phyloP scores from a whole-genome alignment of 2,113 vertebrate genomes.

The Macaca mulatta region DNA sequence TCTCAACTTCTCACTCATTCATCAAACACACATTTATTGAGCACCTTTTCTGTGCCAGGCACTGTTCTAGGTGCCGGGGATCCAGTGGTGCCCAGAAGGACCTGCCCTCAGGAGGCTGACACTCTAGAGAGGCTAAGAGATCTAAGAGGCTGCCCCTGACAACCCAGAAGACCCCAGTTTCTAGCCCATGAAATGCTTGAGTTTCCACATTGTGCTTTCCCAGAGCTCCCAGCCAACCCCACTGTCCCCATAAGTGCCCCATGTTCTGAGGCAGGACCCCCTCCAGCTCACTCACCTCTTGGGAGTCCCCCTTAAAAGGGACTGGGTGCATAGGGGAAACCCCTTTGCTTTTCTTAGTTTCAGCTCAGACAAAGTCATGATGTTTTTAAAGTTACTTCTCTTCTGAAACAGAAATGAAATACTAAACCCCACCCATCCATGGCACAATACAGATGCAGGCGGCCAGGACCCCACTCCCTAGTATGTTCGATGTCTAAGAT shows the following conservation, averaged over 20 bases:
- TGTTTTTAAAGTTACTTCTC: not conserved
- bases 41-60: not conserved
- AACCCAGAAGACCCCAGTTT: not conserved
- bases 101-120: not conserved
- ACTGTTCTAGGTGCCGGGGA: too few species aligned
- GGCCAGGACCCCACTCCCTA: not conserved
- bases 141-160: too few species aligned
- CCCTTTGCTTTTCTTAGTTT: not conserved
- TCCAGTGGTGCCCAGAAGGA: rapidly evolving
- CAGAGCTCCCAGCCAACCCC: not conserved
- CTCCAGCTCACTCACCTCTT: not conserved
- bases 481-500: not conserved
- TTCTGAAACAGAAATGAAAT: not conserved
- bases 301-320: not conserved
- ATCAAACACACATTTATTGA: not conserved
- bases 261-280: not conserved
- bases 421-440: too few species aligned
- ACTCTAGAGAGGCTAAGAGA: not conserved
- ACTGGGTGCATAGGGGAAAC: not conserved
- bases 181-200: not conserved
- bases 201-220: not conserved
- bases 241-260: rapidly evolving
- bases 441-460: not conserved
- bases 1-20: not conserved
- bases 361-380: not conserved